These are phyloP conservation scores for Macrophya annulata DNA, from an alignment of 2,888 invertebrate species.

Conservation along the genomic window DNA sequence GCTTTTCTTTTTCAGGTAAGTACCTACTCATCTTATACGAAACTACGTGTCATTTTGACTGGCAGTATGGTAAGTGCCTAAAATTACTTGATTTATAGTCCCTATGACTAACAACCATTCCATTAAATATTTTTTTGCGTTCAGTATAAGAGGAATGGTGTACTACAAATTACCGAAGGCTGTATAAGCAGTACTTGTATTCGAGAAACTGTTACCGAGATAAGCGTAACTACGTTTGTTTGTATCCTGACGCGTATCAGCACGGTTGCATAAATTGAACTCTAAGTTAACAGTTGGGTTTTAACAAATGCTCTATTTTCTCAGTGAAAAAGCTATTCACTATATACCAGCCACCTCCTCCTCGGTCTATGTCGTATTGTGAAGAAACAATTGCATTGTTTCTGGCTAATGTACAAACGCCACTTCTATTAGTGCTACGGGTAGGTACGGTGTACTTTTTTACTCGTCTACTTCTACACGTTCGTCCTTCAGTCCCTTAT, in stretches of 20 bases:
- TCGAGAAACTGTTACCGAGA: background rate
- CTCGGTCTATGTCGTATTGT: conserved; percentile 62
- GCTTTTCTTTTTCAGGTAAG: conserved; percentile 40
- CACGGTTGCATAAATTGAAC: conserved; percentile 18
- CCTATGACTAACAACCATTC: background rate
- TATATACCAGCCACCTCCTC: conserved; percentile 17
- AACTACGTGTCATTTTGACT: background rate
- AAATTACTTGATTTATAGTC: background rate
- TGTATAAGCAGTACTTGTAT: background rate
- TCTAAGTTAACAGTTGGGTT: conserved; percentile 28
- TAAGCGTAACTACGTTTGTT: background rate
- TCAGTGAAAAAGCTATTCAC: conserved; percentile 57
- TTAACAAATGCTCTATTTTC: conserved; percentile 37
- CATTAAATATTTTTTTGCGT: background rate
- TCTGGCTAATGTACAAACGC: conserved; percentile 58
- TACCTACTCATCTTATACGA: background rate
- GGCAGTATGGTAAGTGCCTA: background rate
- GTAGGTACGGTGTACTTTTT: background rate
- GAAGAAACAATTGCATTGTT: conserved; percentile 69
- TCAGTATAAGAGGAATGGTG: background rate
- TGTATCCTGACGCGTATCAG: background rate
- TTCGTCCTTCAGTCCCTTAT: background rate
- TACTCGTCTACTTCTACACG: conserved; percentile 12
- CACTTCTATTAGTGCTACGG: conserved; percentile 46
- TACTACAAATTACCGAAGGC: background rate